Conservation (phyloP, 2,888 invertebrate species). For the Holacanthella duospinosa region DNA sequence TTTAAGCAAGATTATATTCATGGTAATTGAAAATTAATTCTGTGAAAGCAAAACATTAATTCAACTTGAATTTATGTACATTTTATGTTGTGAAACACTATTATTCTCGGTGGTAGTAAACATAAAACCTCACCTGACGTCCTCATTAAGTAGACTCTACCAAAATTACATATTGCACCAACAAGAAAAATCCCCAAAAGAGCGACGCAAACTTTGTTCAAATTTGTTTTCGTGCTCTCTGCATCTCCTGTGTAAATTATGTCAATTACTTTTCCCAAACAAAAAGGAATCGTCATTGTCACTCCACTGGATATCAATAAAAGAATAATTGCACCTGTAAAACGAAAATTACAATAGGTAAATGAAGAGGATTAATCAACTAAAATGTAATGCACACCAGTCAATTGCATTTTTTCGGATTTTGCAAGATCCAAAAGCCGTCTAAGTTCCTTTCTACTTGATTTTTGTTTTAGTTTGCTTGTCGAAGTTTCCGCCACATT, state of each 20-base stretch:
- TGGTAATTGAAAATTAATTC: too few species aligned
- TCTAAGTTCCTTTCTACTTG: slow-evolving; percentile 33
- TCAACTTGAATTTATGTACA: too few species aligned
- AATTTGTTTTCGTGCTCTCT: slow-evolving; percentile 51
- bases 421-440: slow-evolving; percentile 39
- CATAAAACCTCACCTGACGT: slow-evolving; percentile 61
- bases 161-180: slow-evolving; percentile 83
- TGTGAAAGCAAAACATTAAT: too few species aligned
- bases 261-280: slow-evolving; percentile 84
- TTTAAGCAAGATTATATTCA: too few species aligned
- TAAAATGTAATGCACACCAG: slow-evolving; percentile 39
- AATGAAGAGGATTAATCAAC: too few species aligned
- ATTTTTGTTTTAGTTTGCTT: neutral
- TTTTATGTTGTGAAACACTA: neutral
- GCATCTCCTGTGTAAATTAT: slow-evolving; percentile 61
- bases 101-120: neutral
- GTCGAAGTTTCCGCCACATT: too few species aligned
- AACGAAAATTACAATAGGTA: too few species aligned
- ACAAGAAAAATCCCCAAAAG: slow-evolving; percentile 71
- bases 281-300: slow-evolving; percentile 88
- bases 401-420: slow-evolving; percentile 40
- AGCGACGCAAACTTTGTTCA: slow-evolving; percentile 58
- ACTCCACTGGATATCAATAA: slow-evolving; percentile 78
- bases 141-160: slow-evolving; percentile 83
- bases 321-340: slow-evolving; percentile 70